Conservation (phyloP, 2,113 vertebrate genomes). For the Proteles cristata region DNA sequence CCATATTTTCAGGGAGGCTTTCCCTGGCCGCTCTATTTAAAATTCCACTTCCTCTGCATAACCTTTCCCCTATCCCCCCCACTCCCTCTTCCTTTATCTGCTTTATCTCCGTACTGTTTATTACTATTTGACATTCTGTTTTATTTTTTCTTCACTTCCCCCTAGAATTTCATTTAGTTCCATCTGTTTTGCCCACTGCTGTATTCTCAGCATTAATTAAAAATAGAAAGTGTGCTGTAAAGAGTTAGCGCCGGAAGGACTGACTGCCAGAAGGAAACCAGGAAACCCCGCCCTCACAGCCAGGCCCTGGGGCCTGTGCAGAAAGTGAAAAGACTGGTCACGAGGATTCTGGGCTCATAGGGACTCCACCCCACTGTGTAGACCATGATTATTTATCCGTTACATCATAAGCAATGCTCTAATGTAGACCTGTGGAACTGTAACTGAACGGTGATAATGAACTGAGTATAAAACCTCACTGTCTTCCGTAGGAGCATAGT, state of each 20-base stretch:
- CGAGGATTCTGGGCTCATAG: rapidly evolving
- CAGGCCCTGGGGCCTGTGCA: neutral
- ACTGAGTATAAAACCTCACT: neutral
- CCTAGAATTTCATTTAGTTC: neutral
- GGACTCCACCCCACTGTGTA: neutral
- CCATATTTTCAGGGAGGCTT: neutral
- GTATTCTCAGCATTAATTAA: neutral
- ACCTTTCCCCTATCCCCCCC: rapidly evolving
- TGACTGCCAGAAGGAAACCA: neutral
- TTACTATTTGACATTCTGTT: neutral
- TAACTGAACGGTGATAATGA: neutral
- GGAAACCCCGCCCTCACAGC: neutral
- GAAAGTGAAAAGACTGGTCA: neutral
- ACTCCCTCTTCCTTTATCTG: neutral
- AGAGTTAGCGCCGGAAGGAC: neutral
- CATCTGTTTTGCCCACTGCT: neutral
- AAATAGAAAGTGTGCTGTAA: neutral
- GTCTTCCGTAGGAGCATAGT: too few species aligned
- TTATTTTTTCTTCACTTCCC: neutral
- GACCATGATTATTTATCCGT: neutral
- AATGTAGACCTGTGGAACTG: too few species aligned
- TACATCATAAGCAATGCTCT: neutral
- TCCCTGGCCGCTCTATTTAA: neutral
- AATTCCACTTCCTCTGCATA: neutral
- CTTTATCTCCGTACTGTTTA: neutral